phyloP scores from a whole-genome alignment of 2,113 vertebrate genomes.

The Morone saxatilis region DNA sequence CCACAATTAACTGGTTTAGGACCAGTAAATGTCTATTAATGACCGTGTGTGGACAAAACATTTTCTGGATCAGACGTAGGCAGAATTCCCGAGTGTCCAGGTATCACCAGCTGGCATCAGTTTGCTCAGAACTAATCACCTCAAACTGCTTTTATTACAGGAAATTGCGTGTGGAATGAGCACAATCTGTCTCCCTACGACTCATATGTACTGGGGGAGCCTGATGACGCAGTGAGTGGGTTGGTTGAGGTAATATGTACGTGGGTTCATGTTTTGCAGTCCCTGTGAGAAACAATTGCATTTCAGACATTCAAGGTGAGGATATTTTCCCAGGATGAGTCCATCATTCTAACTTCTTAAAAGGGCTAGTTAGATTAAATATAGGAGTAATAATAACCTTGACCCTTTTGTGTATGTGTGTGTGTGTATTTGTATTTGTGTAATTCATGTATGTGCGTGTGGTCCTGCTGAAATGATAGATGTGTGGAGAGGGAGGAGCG shows the following conservation, averaged over 20 bases:
- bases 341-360: constrained; percentile 8
- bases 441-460: constrained; percentile 69
- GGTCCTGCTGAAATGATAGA: constrained; percentile 79
- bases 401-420: too few relatives aligned
- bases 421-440: constrained; percentile 45
- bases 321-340: constrained; percentile 30
- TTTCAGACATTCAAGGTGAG: not conserved
- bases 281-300: constrained; percentile 39
- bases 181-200: constrained; percentile 51
- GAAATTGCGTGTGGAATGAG: constrained; percentile 72
- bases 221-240: constrained; percentile 55
- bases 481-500: constrained; percentile 66
- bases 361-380: not conserved
- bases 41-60: not conserved
- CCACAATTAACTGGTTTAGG: not conserved
- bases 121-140: constrained; percentile 52
- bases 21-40: not conserved
- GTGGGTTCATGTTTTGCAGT: constrained; percentile 17
- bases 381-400: not conserved
- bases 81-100: constrained; percentile 58
- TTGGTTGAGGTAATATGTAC: not conserved
- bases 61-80: constrained; percentile 38
- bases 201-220: constrained; percentile 51
- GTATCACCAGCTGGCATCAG: constrained; percentile 74
- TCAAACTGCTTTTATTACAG: constrained; percentile 77